phyloP scores from a whole-genome alignment of 1,140 invertebrate species.

The Capitella teleta region DNA sequence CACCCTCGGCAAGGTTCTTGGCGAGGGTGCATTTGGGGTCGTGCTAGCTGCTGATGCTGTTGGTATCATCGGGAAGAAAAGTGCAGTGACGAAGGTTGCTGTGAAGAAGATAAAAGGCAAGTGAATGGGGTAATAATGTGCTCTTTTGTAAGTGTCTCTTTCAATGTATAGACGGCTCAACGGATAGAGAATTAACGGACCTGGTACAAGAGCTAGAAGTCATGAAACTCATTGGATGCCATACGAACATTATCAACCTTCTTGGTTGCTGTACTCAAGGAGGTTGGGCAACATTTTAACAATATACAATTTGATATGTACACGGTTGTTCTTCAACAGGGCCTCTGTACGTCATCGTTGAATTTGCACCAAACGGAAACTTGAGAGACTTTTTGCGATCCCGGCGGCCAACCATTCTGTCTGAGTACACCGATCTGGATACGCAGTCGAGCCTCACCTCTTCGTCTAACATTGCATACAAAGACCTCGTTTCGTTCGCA shows the following conservation, averaged over 20 bases:
- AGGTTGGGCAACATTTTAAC: too few species aligned
- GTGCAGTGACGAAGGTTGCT: conserved; percentile 57
- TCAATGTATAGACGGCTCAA: conserved; percentile 62
- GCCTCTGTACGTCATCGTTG: conserved; percentile 83
- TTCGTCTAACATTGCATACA: not conserved
- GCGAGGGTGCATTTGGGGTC: conserved; percentile 16
- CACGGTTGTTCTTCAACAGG: conserved; percentile 14
- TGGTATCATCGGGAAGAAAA: conserved; percentile 29
- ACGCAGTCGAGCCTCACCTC: conserved; percentile 53
- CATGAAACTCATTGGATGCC: conserved; percentile 93
- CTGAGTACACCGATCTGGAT: conserved; percentile 20
- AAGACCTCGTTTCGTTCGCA: conserved; percentile 9
- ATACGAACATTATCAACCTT: conserved; percentile 89
- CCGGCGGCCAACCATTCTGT: conserved; percentile 52
- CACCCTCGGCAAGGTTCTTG: conserved; percentile 15
- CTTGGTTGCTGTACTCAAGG: conserved; percentile 80
- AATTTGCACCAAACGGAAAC: conserved; percentile 86
- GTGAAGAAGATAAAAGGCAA: conserved; percentile 94
- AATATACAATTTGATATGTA: too few species aligned
- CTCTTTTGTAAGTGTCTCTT: not conserved
- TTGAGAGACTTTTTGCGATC: conserved; percentile 78
- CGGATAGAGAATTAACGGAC: conserved; percentile 87
- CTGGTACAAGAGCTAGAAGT: conserved; percentile 92
- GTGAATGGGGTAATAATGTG: too few species aligned
- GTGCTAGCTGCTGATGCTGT: conserved; percentile 8